Evolutionary conservation across 2,888 invertebrate species (phyloP).

Genomic region (Ectropis crepuscularia): DNA sequence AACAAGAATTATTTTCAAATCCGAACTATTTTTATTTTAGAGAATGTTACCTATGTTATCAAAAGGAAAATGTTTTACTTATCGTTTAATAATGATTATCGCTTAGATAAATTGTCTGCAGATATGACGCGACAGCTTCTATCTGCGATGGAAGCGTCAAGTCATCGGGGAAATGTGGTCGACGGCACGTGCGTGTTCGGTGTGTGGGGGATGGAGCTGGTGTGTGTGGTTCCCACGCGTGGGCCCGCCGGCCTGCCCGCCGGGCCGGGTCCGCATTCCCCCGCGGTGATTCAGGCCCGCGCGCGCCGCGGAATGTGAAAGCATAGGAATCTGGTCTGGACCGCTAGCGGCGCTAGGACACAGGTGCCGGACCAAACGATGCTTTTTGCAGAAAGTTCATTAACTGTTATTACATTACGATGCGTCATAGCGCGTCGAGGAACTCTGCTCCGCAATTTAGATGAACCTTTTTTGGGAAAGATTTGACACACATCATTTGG

Average conservation of each 20-base stretch:
- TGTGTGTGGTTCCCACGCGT: slow-evolving; percentile 29
- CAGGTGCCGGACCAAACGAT: slow-evolving; percentile 10
- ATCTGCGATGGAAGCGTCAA: too few species aligned
- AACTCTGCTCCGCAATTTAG: neutral
- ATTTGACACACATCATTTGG: too few species aligned
- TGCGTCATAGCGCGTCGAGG: neutral
- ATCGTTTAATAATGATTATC: neutral
- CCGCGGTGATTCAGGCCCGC: slow-evolving; percentile 50
- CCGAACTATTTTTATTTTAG: too few species aligned
- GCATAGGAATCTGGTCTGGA: slow-evolving; percentile 57
- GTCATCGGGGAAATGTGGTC: neutral
- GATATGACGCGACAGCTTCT: neutral
- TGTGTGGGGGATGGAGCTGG: neutral
- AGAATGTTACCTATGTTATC: too few species aligned
- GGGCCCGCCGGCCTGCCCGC: slow-evolving; percentile 1
- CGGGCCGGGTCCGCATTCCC: slow-evolving; percentile 46
- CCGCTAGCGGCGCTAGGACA: slow-evolving; percentile 15
- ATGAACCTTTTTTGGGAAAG: too few species aligned
- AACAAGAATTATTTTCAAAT: too few species aligned
- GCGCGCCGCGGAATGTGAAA: slow-evolving; percentile 55
- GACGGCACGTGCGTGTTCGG: too few species aligned
- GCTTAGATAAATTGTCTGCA: neutral
- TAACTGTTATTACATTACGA: neutral
- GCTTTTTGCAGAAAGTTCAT: slow-evolving; percentile 6
- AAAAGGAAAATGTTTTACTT: neutral